These are phyloP conservation scores for Phortica variegata DNA, from an alignment of 1,140 invertebrate genomes.

Conservation along the genomic window DNA sequence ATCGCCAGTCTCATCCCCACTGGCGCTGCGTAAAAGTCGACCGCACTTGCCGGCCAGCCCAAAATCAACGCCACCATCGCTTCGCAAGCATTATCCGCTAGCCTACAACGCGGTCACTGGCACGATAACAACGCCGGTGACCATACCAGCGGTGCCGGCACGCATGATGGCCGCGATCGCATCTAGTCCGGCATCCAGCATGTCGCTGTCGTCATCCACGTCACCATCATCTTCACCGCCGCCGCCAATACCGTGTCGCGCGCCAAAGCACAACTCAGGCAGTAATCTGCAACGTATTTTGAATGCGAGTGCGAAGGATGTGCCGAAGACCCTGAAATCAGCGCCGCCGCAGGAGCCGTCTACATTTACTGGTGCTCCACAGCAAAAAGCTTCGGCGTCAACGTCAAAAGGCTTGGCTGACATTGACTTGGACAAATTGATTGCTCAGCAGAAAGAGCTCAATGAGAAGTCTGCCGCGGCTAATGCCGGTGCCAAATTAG, in stretches of 20 bases:
- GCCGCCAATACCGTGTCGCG: conserved; percentile 42
- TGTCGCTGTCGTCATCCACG: conserved; percentile 48
- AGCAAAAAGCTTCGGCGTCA: too few relatives aligned
- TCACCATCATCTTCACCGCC: conserved; percentile 48
- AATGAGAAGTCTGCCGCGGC: conserved; percentile 43
- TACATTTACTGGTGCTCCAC: too few relatives aligned
- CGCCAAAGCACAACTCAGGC: conserved; percentile 28
- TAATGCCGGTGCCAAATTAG: conserved; percentile 39
- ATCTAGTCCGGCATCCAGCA: conserved; percentile 39
- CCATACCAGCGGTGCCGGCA: conserved; percentile 24
- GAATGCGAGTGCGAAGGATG: conserved; percentile 1
- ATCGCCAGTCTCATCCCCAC: conserved; percentile 43
- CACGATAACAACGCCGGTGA: conserved; percentile 24
- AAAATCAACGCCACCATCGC: conserved; percentile 48
- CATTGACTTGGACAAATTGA: conserved; percentile 41
- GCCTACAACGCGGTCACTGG: conserved; percentile 46
- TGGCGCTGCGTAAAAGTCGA: conserved; percentile 40
- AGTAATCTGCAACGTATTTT: conserved; percentile 7
- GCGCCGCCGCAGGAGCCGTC: too few relatives aligned
- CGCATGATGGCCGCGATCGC: conserved; percentile 38
- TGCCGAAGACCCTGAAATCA: conserved; percentile 11
- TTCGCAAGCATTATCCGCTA: conserved; percentile 41
- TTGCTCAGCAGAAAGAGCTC: conserved; percentile 46
- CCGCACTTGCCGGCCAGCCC: conserved; percentile 38
- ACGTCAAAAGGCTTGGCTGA: conserved; percentile 6